Percentiles rank a stretch among this genome's conserved stretches.
Conservation (phyloP, 2,113 vertebrate genomes). For the Pandion haliaetus region DNA sequence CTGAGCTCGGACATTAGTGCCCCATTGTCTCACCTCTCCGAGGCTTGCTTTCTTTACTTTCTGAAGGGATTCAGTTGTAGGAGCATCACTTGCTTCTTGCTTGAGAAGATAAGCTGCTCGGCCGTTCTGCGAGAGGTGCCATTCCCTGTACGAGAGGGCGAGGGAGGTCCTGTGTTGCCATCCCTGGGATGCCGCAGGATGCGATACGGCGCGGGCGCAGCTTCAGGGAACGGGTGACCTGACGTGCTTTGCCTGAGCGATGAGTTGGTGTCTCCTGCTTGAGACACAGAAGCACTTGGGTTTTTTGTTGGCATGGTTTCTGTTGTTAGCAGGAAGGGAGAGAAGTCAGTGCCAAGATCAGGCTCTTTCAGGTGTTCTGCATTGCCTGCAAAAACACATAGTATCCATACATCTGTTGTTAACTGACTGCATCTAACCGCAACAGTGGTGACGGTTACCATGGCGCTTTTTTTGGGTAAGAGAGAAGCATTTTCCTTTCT, state of each 20-base stretch:
- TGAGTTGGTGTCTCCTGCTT: not conserved
- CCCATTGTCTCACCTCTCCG: not conserved
- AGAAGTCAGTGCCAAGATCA: too few relatives aligned
- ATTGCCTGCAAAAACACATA: accelerated
- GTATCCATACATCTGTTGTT: too few relatives aligned
- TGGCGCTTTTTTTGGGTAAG: not conserved
- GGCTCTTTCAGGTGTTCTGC: not conserved
- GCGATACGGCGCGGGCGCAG: accelerated
- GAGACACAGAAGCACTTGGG: not conserved
- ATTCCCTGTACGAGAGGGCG: not conserved
- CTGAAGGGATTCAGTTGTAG: not conserved
- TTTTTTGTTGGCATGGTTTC: not conserved
- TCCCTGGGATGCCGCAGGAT: not conserved
- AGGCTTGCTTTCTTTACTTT: not conserved
- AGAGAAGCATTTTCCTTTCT: not conserved
- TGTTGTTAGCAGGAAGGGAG: not conserved
- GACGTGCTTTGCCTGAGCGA: accelerated
- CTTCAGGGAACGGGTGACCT: not conserved
- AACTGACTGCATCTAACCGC: not conserved
- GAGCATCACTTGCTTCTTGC: not conserved
- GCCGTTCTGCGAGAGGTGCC: not conserved
- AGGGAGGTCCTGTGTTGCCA: not conserved
- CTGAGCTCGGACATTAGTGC: not conserved
- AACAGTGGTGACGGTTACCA: not conserved
- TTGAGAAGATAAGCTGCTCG: not conserved